Base-by-base conservation (phyloP, 2,113 vertebrate species). In the Centropristis striata region DNA sequence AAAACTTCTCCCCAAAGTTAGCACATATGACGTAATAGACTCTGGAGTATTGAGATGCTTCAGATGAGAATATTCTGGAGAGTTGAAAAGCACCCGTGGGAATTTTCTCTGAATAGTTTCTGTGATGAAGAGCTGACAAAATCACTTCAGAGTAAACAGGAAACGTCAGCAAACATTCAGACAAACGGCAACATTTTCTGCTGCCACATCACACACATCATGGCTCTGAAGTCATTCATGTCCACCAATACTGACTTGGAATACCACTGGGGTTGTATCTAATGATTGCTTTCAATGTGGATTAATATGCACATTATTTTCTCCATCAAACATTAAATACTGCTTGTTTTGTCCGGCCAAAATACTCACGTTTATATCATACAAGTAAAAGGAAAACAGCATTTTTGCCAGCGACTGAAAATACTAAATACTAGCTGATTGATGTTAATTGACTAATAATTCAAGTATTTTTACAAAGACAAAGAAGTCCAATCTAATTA, bases 51-150 rank as follows among this genome's bases (percentile, higher is more conserved):
- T 0, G 21, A 36, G n/a, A 46, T 7, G 9, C 42, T 47, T 44
- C 8, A 59, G 9, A 18, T 64, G 20, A 46, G 13, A 60, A 58
- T 5, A 49, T 27, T 27, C 28, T 41, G 58, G 66, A 44, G 18
- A 61, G 49, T 13, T 50, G 9, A 36, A 80, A 44, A 72, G 60
- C 20, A 3, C 60, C 16, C 18, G 1, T 8, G 59, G 59, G 65
- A 72, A 12, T 32, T 59, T 37, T 39, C 32, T 54, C 11, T 32
- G 36, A 70, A 44, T 6, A 54, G 49, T 23, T 37, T 57, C 36
- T 67, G 60, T 23, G 23, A 73, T 49, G 71, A 76, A 37, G 21
- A 75, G 66, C 53, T 75, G 71, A 86, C 41, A 68, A 23, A 72
- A 61, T 54, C 59, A 11, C 7, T 20, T 1, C n/a, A 18, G 64